Evolutionary conservation across 2,113 vertebrate species (phyloP).

Genomic region (Austrofundulus limnaeus): DNA sequence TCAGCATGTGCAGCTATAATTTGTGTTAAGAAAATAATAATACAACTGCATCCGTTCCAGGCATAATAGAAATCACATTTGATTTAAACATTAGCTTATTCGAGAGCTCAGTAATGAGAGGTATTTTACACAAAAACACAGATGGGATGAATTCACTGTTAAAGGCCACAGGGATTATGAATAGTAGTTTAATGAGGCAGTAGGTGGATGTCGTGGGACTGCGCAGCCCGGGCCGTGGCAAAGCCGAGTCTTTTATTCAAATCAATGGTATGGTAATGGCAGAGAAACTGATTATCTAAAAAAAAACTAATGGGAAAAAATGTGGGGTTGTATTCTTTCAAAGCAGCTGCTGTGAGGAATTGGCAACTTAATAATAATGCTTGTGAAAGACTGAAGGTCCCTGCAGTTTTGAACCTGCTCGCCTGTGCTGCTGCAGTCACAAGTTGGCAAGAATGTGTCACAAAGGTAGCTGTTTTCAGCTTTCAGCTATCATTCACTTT

Average conservation of each 20-base stretch:
- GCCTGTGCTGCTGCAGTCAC: slow-evolving; percentile 24
- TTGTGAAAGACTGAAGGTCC: slow-evolving; percentile 25
- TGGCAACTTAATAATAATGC: slow-evolving; percentile 44
- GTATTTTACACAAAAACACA: slow-evolving; percentile 43
- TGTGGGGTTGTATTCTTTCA: slow-evolving; percentile 34
- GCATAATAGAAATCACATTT: slow-evolving; percentile 20
- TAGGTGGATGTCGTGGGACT: slow-evolving; percentile 49
- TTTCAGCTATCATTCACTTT: slow-evolving; percentile 26
- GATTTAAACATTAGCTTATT: slow-evolving; percentile 11
- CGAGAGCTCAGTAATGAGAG: slow-evolving; percentile 18
- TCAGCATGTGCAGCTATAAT: neutral
- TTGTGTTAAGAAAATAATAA: neutral
- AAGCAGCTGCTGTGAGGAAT: slow-evolving; percentile 22
- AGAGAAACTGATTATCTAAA: slow-evolving; percentile 44
- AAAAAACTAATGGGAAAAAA: slow-evolving; percentile 33
- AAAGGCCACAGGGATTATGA: slow-evolving; percentile 51
- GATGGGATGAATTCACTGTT: slow-evolving; percentile 27
- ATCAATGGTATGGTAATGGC: slow-evolving; percentile 73
- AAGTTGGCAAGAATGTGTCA: slow-evolving; percentile 19
- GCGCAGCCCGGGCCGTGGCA: slow-evolving; percentile 38
- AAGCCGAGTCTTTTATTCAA: slow-evolving; percentile 58
- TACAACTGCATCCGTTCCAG: neutral
- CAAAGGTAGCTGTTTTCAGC: slow-evolving; percentile 28
- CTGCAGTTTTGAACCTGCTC: slow-evolving; percentile 4
- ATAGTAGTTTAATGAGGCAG: slow-evolving; percentile 62